Conservation (phyloP, 2,888 invertebrate species). For the Diarsia brunnea region DNA sequence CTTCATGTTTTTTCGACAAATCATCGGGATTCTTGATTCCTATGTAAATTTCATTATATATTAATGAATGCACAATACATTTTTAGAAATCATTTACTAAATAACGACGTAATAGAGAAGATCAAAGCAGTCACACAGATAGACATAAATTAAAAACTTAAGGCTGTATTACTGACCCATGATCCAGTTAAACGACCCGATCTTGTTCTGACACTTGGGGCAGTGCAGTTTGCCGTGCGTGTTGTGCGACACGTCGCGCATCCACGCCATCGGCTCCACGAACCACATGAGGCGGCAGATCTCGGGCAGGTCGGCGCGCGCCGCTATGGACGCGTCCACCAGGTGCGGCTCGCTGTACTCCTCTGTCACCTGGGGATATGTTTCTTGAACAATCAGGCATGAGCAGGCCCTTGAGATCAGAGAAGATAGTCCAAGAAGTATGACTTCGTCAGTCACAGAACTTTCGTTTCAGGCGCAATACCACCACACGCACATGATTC, state of each 20-base stretch:
- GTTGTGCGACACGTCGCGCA: slow-evolving; percentile 93
- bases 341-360: slow-evolving; percentile 83
- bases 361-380: slow-evolving; percentile 72
- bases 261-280: slow-evolving; percentile 97
- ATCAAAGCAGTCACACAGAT: neutral
- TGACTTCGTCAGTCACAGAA: neutral
- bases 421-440: too few species aligned
- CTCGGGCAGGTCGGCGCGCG: slow-evolving; percentile 77
- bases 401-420: too few species aligned
- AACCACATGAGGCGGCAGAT: slow-evolving; percentile 95
- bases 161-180: slow-evolving; percentile 91
- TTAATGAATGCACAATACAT: too few species aligned
- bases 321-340: slow-evolving; percentile 79
- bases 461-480: too few species aligned
- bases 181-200: slow-evolving; percentile 98
- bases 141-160: neutral
- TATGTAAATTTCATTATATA: too few species aligned
- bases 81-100: too few species aligned
- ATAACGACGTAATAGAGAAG: neutral
- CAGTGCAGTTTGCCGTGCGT: slow-evolving; percentile 96
- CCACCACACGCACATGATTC: too few species aligned
- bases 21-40: too few species aligned
- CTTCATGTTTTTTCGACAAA: too few species aligned
- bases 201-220: slow-evolving; percentile 95
- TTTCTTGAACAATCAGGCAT: too few species aligned